These are phyloP conservation scores for Ivindomyrus marchei DNA, from an alignment of 2,113 vertebrate genomes.

Conservation along the genomic window DNA sequence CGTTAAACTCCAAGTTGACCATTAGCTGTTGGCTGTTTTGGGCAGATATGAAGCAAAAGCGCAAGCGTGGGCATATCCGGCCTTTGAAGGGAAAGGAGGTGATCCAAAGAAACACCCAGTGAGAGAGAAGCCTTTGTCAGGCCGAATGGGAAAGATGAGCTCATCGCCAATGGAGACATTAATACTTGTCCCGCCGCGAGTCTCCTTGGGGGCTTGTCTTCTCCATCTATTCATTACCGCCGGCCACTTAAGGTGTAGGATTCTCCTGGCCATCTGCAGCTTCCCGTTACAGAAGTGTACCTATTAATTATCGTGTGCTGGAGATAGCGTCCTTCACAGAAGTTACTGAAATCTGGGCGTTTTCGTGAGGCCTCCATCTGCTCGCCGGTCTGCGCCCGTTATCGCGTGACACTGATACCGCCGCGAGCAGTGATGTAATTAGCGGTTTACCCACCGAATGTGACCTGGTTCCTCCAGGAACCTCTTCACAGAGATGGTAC, in stretches of 20 bases:
- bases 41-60: background rate
- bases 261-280: conserved; percentile 35
- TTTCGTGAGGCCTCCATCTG: background rate
- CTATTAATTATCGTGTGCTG: conserved; percentile 29
- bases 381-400: too few species aligned
- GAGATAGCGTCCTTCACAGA: background rate
- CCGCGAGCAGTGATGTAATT: background rate
- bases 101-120: background rate
- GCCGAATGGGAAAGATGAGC: conserved; percentile 21
- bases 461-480: background rate
- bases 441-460: background rate
- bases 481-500: background rate
- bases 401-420: background rate
- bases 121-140: background rate
- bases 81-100: background rate
- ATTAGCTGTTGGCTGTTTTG: background rate
- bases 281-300: conserved; percentile 18
- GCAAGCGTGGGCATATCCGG: background rate
- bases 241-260: conserved; percentile 39
- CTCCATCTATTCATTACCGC: conserved; percentile 38
- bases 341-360: background rate
- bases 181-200: conserved; percentile 21
- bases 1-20: background rate
- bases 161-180: conserved; percentile 15
- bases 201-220: conserved; percentile 27